Base-by-base conservation (phyloP, 2,113 vertebrate genomes). In the Rynchops niger region DNA sequence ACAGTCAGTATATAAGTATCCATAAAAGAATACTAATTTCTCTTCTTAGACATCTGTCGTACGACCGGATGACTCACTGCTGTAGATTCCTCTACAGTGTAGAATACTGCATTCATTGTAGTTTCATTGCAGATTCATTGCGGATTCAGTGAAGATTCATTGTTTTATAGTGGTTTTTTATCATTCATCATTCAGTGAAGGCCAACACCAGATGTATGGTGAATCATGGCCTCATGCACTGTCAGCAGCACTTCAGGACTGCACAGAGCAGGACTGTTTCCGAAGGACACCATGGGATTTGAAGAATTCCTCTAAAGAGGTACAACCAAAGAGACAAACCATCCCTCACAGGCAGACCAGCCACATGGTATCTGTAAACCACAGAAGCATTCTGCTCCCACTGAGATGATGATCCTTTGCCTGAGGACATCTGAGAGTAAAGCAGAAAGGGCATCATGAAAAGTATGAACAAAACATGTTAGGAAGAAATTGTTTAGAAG, bases 321-420 rank as follows among this genome's bases (percentile, higher is more conserved):
- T 9, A 67, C 56, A 92, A 50, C 26, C 7, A 30, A 32, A 90
- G 63, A 6, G 3, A 62, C 25, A 0, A 4, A 53, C 5, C 13
- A 63, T n/a, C 9, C 45, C 17, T 56, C 45, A 36, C 0, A 5
- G 13, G 20, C 49, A 82, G 38, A 80, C 43, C 15, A 85, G 25
- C 3, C 42, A 59, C 25, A 38, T 43, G 6, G 14, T 38, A 70
- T 21, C 67, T 56, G 9, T 77, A 23, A 50, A 42, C 5, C 32
- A 52, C 25, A 45, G 20, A 70, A 80, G 32, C 8, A 38, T 66
- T 67, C 38, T 73, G 42, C 53, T 0, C 0, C 59, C 32, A 38
- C 1, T 4, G 45, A 70, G 6, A 1, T 66, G 38, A 42, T 0
- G 0, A 55, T 53, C 36, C 12, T 80, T 72, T 73, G 12, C 34